These are phyloP conservation scores for Drosophila seguyi DNA, from an alignment of 1,140 invertebrate species.

Conservation along the genomic window DNA sequence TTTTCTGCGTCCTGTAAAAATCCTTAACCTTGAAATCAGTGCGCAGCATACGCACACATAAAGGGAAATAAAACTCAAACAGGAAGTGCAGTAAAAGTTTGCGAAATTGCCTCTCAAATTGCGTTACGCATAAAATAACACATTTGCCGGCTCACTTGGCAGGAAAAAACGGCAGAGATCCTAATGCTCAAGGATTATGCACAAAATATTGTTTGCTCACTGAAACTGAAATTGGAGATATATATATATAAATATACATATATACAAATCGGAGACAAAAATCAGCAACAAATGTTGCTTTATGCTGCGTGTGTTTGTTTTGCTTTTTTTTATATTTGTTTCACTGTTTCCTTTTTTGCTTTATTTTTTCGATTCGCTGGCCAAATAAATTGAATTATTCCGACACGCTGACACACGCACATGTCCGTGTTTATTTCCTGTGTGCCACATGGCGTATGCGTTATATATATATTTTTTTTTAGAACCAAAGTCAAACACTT, in stretches of 20 bases:
- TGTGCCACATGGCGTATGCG: conserved; percentile 62
- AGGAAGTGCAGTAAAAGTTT: conserved; percentile 50
- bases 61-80: conserved; percentile 19
- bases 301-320: conserved; percentile 10
- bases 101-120: conserved; percentile 53
- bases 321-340: conserved; percentile 36
- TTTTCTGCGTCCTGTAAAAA: background rate
- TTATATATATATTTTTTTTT: conserved; percentile 43
- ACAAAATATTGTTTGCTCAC: conserved; percentile 52
- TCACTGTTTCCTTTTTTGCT: conserved; percentile 38
- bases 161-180: conserved; percentile 31
- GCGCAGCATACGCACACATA: background rate
- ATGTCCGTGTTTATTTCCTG: conserved; percentile 25
- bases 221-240: conserved; percentile 38
- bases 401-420: conserved; percentile 33
- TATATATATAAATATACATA: conserved; percentile 3
- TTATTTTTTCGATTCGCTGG: conserved; percentile 35
- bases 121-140: conserved; percentile 69
- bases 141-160: conserved; percentile 60
- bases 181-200: conserved; percentile 60
- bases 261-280: conserved; percentile 26
- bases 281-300: conserved; percentile 27
- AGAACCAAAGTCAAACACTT: conserved; percentile 43
- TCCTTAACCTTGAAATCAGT: conserved; percentile 38
- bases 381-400: conserved; percentile 75